Conservation (phyloP, 2,113 vertebrate genomes). For the Neomonachus schauinslandi region DNA sequence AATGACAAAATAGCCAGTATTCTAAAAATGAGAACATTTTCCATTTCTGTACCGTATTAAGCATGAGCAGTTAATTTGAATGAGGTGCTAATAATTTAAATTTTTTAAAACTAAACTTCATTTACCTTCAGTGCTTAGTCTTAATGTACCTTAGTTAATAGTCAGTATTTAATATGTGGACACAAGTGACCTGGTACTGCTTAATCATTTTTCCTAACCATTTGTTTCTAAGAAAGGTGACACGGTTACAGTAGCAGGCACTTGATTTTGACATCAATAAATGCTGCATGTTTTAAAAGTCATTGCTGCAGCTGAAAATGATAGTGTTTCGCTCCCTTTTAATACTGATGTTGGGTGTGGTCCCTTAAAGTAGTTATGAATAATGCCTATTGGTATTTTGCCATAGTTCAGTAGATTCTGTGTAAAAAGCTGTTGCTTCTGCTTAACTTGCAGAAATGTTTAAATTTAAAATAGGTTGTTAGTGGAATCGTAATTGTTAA, state of each 20-base stretch:
- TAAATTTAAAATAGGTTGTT: constrained; percentile 49
- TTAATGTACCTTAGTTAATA: constrained; percentile 73
- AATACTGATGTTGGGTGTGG: constrained; percentile 86
- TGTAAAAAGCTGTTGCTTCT: constrained; percentile 83
- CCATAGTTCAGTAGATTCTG: constrained; percentile 84
- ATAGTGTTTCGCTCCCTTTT: constrained; percentile 83
- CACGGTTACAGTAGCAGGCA: constrained; percentile 58
- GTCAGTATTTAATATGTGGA: constrained; percentile 50
- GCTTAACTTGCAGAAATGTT: constrained; percentile 73
- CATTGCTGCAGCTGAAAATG: constrained; percentile 82
- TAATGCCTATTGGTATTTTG: constrained; percentile 87
- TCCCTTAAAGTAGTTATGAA: constrained; percentile 88
- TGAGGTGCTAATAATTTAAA: constrained; percentile 70
- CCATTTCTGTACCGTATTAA: constrained; percentile 49
- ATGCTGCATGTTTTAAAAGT: constrained; percentile 75
- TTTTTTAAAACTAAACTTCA: constrained; percentile 74
- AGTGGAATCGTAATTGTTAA: neutral
- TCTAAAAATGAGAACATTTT: constrained; percentile 57
- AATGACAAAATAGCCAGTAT: neutral
- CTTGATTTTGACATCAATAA: constrained; percentile 70
- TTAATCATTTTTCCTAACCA: constrained; percentile 28
- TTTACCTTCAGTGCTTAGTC: constrained; percentile 72
- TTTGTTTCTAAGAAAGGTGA: constrained; percentile 57
- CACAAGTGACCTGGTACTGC: constrained; percentile 25
- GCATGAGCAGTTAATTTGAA: constrained; percentile 73